phyloP scores from a whole-genome alignment of 1,140 invertebrate genomes.

The Zaprionus ghesquierei region DNA sequence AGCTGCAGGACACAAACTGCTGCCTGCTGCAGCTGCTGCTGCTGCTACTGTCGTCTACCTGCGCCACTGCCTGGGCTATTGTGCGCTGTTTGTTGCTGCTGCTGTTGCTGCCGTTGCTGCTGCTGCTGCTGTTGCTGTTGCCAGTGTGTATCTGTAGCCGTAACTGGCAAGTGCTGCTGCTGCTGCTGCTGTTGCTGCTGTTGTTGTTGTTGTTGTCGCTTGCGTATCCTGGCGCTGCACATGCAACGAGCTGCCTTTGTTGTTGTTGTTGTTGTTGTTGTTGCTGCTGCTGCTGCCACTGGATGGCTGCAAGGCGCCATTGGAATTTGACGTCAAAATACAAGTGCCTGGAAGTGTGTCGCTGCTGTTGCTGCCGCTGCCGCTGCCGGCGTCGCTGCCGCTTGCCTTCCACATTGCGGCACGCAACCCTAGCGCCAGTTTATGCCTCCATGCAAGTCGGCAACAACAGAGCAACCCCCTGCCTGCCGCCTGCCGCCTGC shows the following conservation, averaged over 20 bases:
- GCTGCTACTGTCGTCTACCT: slow-evolving; percentile 9
- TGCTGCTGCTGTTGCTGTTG: slow-evolving; percentile 24
- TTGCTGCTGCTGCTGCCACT: slow-evolving; percentile 35
- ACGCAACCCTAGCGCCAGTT: slow-evolving; percentile 58
- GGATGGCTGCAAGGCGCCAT: slow-evolving; percentile 72
- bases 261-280: slow-evolving; percentile 49
- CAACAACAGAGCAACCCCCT: slow-evolving; percentile 36
- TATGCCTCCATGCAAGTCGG: slow-evolving; percentile 33
- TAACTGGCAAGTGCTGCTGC: slow-evolving; percentile 51
- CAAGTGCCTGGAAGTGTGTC: slow-evolving; percentile 73
- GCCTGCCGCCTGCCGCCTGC: too few relatives aligned
- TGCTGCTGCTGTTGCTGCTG: slow-evolving; percentile 28
- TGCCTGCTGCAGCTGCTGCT: slow-evolving; percentile 1
- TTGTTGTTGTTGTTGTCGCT: slow-evolving; percentile 24
- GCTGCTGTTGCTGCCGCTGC: slow-evolving; percentile 44
- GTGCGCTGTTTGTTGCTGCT: slow-evolving; percentile 22
- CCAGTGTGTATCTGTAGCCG: slow-evolving; percentile 61
- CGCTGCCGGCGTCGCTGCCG: slow-evolving; percentile 35
- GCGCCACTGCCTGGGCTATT: slow-evolving; percentile 23
- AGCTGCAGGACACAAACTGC: slow-evolving; percentile 3
- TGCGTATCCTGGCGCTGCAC: slow-evolving; percentile 62
- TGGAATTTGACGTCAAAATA: slow-evolving; percentile 74
- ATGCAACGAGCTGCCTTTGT: slow-evolving; percentile 64
- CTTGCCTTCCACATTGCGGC: slow-evolving; percentile 65
- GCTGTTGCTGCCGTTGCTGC: slow-evolving; percentile 3